Percentiles rank a stretch among this genome's conserved stretches.
These are phyloP conservation scores for Centrocercus urophasianus DNA, from an alignment of 2,113 vertebrate species.

Conservation along the genomic window DNA sequence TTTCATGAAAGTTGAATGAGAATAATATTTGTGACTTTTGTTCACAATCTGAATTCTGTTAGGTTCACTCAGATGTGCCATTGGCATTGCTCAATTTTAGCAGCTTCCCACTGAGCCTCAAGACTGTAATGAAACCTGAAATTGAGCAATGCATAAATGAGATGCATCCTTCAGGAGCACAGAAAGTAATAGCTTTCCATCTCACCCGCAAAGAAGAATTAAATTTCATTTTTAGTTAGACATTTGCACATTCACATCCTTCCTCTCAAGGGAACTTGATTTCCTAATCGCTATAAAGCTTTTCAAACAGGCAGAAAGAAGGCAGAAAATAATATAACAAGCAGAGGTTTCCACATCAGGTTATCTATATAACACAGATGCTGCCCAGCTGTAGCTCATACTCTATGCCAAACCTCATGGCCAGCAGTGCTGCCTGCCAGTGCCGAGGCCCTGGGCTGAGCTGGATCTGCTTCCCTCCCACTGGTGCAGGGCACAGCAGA, in stretches of 20 bases:
- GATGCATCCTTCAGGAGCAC: conserved; percentile 3
- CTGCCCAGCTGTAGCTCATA: neutral
- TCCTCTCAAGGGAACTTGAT: neutral
- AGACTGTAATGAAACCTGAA: conserved; percentile 24
- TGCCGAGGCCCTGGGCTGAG: neutral
- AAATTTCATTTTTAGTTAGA: conserved; percentile 7
- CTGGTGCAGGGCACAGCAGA: neutral
- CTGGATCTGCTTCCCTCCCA: neutral
- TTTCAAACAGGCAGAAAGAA: neutral
- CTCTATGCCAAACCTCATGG: neutral
- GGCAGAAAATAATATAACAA: neutral
- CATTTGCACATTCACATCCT: neutral
- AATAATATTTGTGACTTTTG: neutral
- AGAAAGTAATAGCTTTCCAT: conserved; percentile 6
- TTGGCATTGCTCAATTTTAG: conserved; percentile 21
- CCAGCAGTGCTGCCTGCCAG: neutral
- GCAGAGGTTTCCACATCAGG: neutral
- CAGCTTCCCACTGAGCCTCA: conserved; percentile 10
- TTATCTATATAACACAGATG: rapidly evolving
- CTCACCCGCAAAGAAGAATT: neutral
- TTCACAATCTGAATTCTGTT: neutral
- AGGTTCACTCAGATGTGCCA: neutral
- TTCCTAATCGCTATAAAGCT: neutral
- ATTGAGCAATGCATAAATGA: neutral
- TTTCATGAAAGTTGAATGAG: neutral